Conservation (phyloP, 2,113 vertebrate species). For the Lycaon pictus region DNA sequence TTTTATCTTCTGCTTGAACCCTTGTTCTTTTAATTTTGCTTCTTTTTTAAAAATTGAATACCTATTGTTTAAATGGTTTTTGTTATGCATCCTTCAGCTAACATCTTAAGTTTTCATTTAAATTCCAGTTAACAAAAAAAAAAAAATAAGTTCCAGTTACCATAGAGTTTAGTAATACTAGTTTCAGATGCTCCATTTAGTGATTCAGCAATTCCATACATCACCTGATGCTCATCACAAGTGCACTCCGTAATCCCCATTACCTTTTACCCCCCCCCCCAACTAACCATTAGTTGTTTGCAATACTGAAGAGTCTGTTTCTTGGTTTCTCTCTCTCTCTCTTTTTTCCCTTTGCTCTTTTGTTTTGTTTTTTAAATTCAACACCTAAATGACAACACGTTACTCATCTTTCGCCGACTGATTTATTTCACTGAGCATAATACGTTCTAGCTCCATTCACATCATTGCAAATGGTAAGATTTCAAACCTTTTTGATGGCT, state of each 20-base stretch:
- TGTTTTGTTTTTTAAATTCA: background rate
- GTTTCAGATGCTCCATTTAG: background rate
- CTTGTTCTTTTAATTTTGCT: constrained; percentile 87
- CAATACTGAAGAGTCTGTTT: background rate
- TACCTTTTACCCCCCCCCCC: background rate
- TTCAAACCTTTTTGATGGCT: background rate
- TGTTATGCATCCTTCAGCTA: background rate
- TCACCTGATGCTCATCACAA: background rate
- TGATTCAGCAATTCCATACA: background rate
- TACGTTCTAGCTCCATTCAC: background rate
- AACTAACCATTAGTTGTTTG: background rate
- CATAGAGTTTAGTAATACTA: background rate
- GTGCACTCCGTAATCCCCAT: background rate
- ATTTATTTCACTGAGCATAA: background rate
- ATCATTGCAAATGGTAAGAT: background rate
- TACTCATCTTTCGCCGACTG: background rate
- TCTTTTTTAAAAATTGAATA: background rate
- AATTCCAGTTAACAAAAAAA: background rate
- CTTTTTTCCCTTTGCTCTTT: background rate
- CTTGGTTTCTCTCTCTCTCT: background rate
- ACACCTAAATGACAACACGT: background rate
- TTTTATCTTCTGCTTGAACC: constrained; percentile 97
- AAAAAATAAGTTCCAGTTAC: background rate
- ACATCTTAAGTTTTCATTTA: background rate
- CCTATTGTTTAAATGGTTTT: background rate